Evolutionary conservation across 2,888 invertebrate species (phyloP).

Genomic region (Hirtodrosophila confusa): DNA sequence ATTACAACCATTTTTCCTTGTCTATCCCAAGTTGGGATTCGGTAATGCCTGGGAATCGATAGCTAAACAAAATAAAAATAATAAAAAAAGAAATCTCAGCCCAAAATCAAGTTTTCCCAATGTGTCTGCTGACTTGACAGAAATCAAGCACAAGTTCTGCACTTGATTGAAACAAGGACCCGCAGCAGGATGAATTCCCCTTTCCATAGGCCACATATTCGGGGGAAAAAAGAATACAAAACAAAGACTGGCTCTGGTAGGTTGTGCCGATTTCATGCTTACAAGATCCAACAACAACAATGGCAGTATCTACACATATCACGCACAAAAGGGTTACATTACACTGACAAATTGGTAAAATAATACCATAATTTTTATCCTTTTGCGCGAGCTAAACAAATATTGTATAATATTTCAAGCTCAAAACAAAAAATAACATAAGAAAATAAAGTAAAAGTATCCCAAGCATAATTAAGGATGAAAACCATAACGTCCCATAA

Average conservation of each 20-base stretch:
- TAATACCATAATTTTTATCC: conserved; percentile 78
- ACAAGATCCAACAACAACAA: conserved; percentile 36
- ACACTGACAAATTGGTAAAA: conserved; percentile 78
- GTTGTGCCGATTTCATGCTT: conserved; percentile 61
- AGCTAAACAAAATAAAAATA: neutral
- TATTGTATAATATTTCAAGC: conserved; percentile 74
- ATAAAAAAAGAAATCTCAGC: conserved; percentile 12
- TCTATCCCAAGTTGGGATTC: conserved; percentile 29
- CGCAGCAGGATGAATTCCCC: conserved; percentile 31
- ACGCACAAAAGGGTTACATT: conserved; percentile 66
- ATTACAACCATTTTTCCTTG: conserved; percentile 42
- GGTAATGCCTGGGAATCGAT: conserved; percentile 49
- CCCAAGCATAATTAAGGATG: conserved; percentile 34
- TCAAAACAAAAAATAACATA: conserved; percentile 22
- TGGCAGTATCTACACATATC: conserved; percentile 33
- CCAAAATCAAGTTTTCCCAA: conserved; percentile 60
- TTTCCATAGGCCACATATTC: conserved; percentile 27
- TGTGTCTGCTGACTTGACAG: conserved; percentile 63
- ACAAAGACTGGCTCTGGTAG: conserved; percentile 11
- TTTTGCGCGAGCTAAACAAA: conserved; percentile 70
- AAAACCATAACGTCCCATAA: conserved; percentile 62
- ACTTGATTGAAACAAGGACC: conserved; percentile 57
- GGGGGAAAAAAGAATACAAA: conserved; percentile 48
- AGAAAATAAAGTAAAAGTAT: conserved; percentile 18
- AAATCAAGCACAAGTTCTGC: conserved; percentile 62